Base-by-base conservation (phyloP, 2,888 invertebrate species). In the Gortyna flavago region DNA sequence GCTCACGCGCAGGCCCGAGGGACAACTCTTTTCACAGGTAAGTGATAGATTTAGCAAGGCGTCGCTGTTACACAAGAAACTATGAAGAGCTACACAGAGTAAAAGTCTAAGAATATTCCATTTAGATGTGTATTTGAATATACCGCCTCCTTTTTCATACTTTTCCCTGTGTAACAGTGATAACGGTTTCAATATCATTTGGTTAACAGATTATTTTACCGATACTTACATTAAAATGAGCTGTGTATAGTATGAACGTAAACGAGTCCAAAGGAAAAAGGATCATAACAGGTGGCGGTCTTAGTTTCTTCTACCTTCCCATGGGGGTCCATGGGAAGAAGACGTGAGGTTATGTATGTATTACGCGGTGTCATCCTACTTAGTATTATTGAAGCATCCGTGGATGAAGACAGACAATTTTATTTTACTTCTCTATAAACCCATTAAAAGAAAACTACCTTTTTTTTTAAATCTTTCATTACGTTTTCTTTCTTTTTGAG, bases 1-100 rank as follows among this genome's bases (percentile, higher is more conserved):
- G 75, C 97, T 99, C 64, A 94, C 97, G 0, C 95, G 97, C 78
- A 95, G 98, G 73, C 97, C 97, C 0, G 99, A 99, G 90, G 99
- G 99, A 64, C 98, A 99, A 93, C 97, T 99, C 48, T 99, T 99
- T 93, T 97, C 97, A 75, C 99, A 99, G 97, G 99, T 99, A 91
- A 97, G 98, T 97, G 72, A 21, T 35, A 51, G 44, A 57, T 48
- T 78, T 64, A 44, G 2, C 0, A 25, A 3, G 32, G 9, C 9
- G 9, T 51, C 35, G 8, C 29, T 44, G 64, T 35, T 68, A n/a
- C n/a, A 25, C 38, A 48, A 5, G 6, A 4, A 41, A 64, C 25
- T 35, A 25, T 32, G 32, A 11, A 62, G 61, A 62, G 32, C 61
- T 32, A 6, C 11, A 32, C 21, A 32, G 21, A 32, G 32, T 32